Evolutionary conservation across 2,888 invertebrate species (phyloP).

Genomic region (Xanthorhoe designata): DNA sequence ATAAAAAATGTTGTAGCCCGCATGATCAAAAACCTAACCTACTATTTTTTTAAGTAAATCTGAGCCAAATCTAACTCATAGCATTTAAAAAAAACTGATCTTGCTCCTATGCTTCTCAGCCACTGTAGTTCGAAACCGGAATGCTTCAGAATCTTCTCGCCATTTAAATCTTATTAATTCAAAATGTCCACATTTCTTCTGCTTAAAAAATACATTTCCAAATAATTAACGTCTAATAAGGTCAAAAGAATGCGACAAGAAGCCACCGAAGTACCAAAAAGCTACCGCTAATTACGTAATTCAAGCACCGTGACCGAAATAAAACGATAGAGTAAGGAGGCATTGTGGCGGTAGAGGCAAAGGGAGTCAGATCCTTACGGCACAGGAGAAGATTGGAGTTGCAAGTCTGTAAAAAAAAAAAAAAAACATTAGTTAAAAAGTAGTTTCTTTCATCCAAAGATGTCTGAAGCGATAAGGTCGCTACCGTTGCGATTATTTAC

Average conservation of each 20-base stretch:
- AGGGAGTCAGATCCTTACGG: constrained; percentile 52
- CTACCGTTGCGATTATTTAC: too few relatives aligned
- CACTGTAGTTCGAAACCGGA: not conserved
- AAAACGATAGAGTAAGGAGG: constrained; percentile 67
- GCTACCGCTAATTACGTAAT: constrained; percentile 81
- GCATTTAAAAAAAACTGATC: too few relatives aligned
- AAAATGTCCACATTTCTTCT: not conserved
- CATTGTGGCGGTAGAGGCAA: constrained; percentile 68
- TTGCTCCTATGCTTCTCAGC: too few relatives aligned
- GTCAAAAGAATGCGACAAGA: constrained; percentile 56
- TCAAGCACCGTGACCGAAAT: constrained; percentile 79
- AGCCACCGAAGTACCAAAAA: constrained; percentile 70
- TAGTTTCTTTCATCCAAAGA: too few relatives aligned
- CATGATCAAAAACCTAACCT: too few relatives aligned
- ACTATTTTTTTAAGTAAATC: too few relatives aligned
- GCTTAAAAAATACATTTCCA: not conserved
- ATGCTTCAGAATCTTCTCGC: not conserved
- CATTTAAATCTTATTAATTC: not conserved
- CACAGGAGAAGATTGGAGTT: constrained; percentile 32
- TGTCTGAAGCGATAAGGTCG: too few relatives aligned
- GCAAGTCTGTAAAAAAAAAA: not conserved
- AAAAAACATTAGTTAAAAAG: not conserved
- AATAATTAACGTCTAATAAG: constrained; percentile 1
- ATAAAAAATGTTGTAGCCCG: too few relatives aligned
- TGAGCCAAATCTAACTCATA: too few relatives aligned